Conservation (phyloP, 2,888 invertebrate species). For the Amorpha juglandis region DNA sequence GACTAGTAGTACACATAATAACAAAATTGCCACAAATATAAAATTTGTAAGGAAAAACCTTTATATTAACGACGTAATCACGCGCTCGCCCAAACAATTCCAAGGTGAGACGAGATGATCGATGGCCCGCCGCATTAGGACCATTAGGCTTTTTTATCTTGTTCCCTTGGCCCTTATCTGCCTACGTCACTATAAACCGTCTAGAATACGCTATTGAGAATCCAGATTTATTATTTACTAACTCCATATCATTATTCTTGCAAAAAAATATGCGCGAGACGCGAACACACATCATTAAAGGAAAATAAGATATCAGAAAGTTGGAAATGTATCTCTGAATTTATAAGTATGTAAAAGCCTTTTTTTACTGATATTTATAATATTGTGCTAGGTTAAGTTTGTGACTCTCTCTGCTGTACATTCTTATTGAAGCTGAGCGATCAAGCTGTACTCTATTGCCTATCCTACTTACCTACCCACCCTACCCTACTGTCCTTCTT, state of each 20-base stretch:
- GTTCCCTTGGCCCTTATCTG: slow-evolving; percentile 42
- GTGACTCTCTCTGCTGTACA: background rate
- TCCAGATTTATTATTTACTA: slow-evolving; percentile 26
- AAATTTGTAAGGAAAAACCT: slow-evolving; percentile 26
- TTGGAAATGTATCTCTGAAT: slow-evolving; percentile 7
- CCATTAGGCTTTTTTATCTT: slow-evolving; percentile 52
- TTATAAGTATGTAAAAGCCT: background rate
- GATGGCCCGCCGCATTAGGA: slow-evolving; percentile 47
- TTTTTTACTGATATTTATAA: background rate
- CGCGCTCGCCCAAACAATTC: slow-evolving; percentile 40
- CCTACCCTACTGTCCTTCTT: too few relatives aligned
- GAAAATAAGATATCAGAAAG: slow-evolving; percentile 18
- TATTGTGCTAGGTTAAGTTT: background rate
- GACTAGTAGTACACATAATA: background rate
- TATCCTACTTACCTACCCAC: too few relatives aligned
- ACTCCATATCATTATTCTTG: slow-evolving; percentile 1
- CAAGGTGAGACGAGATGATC: slow-evolving; percentile 56
- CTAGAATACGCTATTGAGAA: slow-evolving; percentile 19
- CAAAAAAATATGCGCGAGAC: slow-evolving; percentile 3
- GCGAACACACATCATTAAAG: slow-evolving; percentile 19
- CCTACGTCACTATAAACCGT: slow-evolving; percentile 29
- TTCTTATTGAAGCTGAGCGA: too few relatives aligned
- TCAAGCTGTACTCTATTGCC: too few relatives aligned
- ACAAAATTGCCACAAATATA: slow-evolving; percentile 7
- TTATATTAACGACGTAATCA: slow-evolving; percentile 27